phyloP scores from a whole-genome alignment of 2,113 vertebrate genomes.

The Trogon melanurus region DNA sequence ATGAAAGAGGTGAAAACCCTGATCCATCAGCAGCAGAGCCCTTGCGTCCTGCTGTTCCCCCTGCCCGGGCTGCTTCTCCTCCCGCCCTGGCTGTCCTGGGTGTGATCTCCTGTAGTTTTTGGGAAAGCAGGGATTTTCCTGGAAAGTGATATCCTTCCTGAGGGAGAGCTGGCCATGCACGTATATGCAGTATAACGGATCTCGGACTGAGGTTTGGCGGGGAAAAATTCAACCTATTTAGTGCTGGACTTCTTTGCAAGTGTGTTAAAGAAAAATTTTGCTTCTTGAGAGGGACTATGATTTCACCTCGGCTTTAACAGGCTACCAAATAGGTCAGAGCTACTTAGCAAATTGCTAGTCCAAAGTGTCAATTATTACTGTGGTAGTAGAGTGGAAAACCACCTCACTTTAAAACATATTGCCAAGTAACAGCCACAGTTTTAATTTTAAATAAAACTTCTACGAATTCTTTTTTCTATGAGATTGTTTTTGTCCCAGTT shows the following conservation, averaged over 20 bases:
- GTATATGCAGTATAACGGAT: neutral
- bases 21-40: neutral
- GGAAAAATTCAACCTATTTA: neutral
- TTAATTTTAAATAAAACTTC: neutral
- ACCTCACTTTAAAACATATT: neutral
- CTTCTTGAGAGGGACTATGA: neutral
- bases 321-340: neutral
- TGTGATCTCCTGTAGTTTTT: neutral
- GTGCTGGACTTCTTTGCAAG: neutral
- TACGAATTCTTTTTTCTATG: neutral
- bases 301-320: neutral
- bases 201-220: neutral
- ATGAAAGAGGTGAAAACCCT: neutral
- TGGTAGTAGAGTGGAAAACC: neutral
- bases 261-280: neutral
- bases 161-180: neutral
- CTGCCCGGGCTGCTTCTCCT: neutral
- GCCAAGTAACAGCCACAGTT: neutral
- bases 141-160: neutral
- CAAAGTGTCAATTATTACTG: neutral
- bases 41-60: fast-evolving
- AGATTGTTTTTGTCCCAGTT: neutral
- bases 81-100: neutral
- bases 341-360: neutral
- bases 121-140: neutral